Evolutionary conservation across 2,113 vertebrate genomes (phyloP).

Genomic region (Oncorhynchus mykiss): DNA sequence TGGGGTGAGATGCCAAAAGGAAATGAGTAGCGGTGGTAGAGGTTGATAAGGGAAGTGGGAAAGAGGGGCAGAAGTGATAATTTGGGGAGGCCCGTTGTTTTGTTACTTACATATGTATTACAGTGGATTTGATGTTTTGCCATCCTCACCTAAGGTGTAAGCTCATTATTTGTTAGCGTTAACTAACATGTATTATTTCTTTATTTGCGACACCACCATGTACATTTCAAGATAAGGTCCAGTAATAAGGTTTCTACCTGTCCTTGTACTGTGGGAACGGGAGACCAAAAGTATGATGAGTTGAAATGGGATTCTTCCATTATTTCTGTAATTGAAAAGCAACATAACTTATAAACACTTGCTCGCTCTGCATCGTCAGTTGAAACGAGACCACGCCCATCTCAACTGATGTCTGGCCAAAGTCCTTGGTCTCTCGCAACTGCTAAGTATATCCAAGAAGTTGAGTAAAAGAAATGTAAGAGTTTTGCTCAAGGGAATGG

Average conservation of each 20-base stretch:
- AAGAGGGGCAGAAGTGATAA: conserved; percentile 52
- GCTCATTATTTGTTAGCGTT: conserved; percentile 32
- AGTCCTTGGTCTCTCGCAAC: too few relatives aligned
- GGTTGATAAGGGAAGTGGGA: conserved; percentile 5
- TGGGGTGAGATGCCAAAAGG: not conserved
- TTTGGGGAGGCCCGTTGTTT: conserved; percentile 27
- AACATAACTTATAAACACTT: conserved; percentile 75
- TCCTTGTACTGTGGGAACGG: conserved; percentile 96
- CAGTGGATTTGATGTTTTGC: conserved; percentile 33
- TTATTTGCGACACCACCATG: conserved; percentile 49
- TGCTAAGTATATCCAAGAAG: not conserved
- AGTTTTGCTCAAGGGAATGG: too few relatives aligned
- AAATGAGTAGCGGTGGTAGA: conserved; percentile 19
- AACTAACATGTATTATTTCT: conserved; percentile 6
- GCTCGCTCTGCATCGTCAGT: conserved; percentile 45
- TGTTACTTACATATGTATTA: conserved; percentile 32
- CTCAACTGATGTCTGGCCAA: not conserved
- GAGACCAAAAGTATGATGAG: conserved; percentile 99
- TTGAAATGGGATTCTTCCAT: conserved; percentile 99
- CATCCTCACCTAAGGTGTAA: conserved; percentile 39
- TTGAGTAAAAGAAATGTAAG: not conserved
- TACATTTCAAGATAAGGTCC: conserved; percentile 70
- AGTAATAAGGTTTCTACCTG: conserved; percentile 85
- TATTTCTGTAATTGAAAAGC: conserved; percentile 88
- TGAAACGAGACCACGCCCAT: conserved; percentile 46